Evolutionary conservation across 2,888 invertebrate genomes (phyloP), one percentile per base, ranked within the genome.

Genomic region (Ptychoptera contaminata): DNA sequence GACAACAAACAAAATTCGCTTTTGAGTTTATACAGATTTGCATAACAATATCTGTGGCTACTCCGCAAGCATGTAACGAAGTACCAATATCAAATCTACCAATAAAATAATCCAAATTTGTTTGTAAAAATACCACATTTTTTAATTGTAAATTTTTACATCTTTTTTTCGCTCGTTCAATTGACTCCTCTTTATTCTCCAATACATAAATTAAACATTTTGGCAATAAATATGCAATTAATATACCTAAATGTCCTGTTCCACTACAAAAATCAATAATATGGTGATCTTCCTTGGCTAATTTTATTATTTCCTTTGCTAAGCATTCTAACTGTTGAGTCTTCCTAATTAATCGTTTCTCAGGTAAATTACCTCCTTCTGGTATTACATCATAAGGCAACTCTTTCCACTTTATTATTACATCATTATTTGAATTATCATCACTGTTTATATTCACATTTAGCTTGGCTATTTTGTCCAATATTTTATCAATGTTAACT

Each of bases 201-300:
- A 94, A 68, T 46, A 96, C 68, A 54, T 91, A 74, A 1, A 94
- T 67, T 47, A 74, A 72, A 58, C 87, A 87, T 15, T 76, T 65
- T 1, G 91, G 91, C 41, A 92, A 62, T 35, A 85, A 67, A 54
- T 80, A 69, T 0, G 92, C 93, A 16, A 93, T 58, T 6, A 92
- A 62, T 49, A 94, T 82, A 0, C 93, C 94, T 47, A 94, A 69
- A 65, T 94, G 93, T 0, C 94, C 94, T 54, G 90, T 84, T 2
- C 94, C 94, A 55, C 90, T 84, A 61, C 94, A 94, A 64, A 94
- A 94, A 61, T 96, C 94, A 1, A 94, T 85, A 53, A 94, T 84
- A 12, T 72, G 65, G 54, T 85, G 75, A 0, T 77, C 75, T 1
- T 71, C 61, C 53, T 70, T 70, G 0, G 83, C 82, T 46, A 91